These are phyloP conservation scores for Drosophila parabipectinata DNA, from an alignment of 1,140 invertebrate species.

Conservation along the genomic window DNA sequence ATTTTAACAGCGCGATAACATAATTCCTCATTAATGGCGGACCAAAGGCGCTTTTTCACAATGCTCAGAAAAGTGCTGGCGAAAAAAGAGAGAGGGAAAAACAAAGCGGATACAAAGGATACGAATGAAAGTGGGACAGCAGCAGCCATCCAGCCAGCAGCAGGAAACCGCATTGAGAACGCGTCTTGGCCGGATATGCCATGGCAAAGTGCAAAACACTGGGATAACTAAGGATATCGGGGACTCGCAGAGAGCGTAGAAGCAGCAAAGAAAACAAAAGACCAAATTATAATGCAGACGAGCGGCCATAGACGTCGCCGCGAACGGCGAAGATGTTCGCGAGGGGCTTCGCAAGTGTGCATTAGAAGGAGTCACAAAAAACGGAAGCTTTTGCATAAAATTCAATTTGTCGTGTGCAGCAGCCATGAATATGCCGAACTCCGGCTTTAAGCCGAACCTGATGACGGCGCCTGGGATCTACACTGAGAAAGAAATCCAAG, in stretches of 20 bases:
- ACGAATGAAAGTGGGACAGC: conserved; percentile 25
- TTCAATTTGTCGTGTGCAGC: conserved; percentile 81
- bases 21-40: conserved; percentile 75
- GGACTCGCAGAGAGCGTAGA: conserved; percentile 19
- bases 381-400: conserved; percentile 76
- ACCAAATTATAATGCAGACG: conserved; percentile 71
- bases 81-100: conserved; percentile 9
- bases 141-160: conserved; percentile 9
- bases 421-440: conserved; percentile 77
- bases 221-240: conserved; percentile 53
- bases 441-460: conserved; percentile 53
- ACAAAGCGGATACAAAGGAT: conserved; percentile 33
- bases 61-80: conserved; percentile 20
- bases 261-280: conserved; percentile 56
- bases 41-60: conserved; percentile 50
- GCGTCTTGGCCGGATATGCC: conserved; percentile 51
- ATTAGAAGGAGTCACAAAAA: conserved; percentile 21
- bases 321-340: conserved; percentile 22
- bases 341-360: conserved; percentile 16
- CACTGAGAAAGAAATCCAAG: background rate
- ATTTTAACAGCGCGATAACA: conserved; percentile 73
- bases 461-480: conserved; percentile 22
- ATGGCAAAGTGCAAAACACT: conserved; percentile 64
- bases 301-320: conserved; percentile 55
- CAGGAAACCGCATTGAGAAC: conserved; percentile 40